Percentiles rank a stretch among this genome's conserved stretches.
phyloP scores from a whole-genome alignment of 2,113 vertebrate species.

The Coreoperca whiteheadi region DNA sequence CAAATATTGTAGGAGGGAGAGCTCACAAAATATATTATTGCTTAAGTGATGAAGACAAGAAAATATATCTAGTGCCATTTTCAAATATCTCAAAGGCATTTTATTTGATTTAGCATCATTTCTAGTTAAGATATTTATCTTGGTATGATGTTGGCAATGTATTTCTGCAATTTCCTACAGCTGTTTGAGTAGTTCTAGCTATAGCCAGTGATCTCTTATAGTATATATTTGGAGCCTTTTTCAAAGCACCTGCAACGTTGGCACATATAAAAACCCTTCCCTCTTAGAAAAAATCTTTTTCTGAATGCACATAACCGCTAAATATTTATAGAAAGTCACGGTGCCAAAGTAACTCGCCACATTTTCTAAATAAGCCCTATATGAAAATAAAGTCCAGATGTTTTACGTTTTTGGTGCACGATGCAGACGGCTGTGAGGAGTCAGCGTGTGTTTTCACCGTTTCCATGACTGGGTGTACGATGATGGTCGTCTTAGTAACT shows the following conservation, averaged over 20 bases:
- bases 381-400: conserved; percentile 77
- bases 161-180: background rate
- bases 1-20: background rate
- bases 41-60: background rate
- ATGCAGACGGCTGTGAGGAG: conserved; percentile 48
- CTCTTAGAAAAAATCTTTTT: conserved; percentile 63
- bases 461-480: conserved; percentile 76
- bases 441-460: conserved; percentile 70
- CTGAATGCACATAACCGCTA: conserved; percentile 65
- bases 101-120: conserved; percentile 21
- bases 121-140: conserved; percentile 17
- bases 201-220: conserved; percentile 6
- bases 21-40: conserved; percentile 14
- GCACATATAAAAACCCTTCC: conserved; percentile 47
- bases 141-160: background rate
- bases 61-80: conserved; percentile 6
- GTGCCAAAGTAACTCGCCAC: conserved; percentile 81
- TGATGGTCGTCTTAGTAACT: conserved; percentile 69
- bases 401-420: conserved; percentile 48
- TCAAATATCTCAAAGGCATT: conserved; percentile 19
- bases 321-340: conserved; percentile 76
- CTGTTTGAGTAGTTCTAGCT: background rate
- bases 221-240: conserved; percentile 28
- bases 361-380: conserved; percentile 75
- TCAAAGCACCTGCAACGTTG: conserved; percentile 69